Base-by-base conservation (phyloP, 1,140 invertebrate genomes). In the Dysdera silvatica region DNA sequence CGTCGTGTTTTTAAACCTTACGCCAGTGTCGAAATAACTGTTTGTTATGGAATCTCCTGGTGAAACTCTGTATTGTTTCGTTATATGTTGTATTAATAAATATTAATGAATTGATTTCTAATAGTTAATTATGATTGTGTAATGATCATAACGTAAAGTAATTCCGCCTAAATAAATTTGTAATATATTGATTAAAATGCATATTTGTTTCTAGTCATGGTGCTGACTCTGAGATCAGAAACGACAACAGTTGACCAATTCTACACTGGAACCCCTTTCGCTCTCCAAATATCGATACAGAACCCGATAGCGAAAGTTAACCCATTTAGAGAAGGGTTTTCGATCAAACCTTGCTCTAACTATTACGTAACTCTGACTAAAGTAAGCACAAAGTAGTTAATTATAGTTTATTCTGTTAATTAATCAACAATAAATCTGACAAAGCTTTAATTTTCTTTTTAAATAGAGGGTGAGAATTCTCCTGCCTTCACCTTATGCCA, bases 301-400 rank as follows among this genome's bases (percentile, higher is more conserved):
- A 56, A 16, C 5, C 61, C 61, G 14, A 55, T 48, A 6, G 24
- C n/a, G 0, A 45, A 55, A 3, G 14, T 63, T 0, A 63, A 63
- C 26, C 61, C 61, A n/a, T 63, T 63, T 32, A 37, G 23, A 7
- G 43, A 49, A 23, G 61, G 61, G 18, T 63, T 63, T 40, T 54
- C 61, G 23, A 29, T 63, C 8, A 63, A 63, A 26, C 61, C 61
- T 20, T 55, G 61, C 12, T 55, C 52, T 3, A 63, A 63, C n/a
- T 63, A 63, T 24, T 49, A 56, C 12, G 29, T 63, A 16, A 55
- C 56, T 40, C 61, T 53, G 14, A 29, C 52, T 2, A 63, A 55
- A 32, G 61, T 55, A 49, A 63, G 45, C 7, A 18, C 2, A 2
- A 10, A 31, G 23, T 16, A 16, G n/a, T 24, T 7, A 3, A 35